phyloP scores from a whole-genome alignment of 2,888 invertebrate species.

The Megaustenia siamemsis region DNA sequence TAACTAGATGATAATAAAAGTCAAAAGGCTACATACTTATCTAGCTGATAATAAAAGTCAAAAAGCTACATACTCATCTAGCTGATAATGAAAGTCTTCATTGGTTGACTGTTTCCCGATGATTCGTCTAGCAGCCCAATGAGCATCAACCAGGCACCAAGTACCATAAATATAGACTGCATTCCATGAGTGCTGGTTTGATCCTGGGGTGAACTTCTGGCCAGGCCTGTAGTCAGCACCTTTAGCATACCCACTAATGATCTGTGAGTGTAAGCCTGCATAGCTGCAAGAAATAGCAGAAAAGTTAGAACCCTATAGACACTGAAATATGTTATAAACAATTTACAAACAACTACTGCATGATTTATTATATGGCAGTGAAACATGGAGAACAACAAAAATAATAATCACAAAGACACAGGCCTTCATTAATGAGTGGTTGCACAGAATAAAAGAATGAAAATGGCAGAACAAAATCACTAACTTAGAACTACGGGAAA shows the following conservation, averaged over 20 bases:
- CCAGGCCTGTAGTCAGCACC: constrained; percentile 80
- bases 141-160: constrained; percentile 80
- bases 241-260: constrained; percentile 80
- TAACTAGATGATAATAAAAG: no score
- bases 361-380: no score
- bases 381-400: no score
- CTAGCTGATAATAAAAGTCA: neutral
- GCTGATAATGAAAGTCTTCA: constrained; percentile 79
- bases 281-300: constrained; percentile 77
- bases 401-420: no score
- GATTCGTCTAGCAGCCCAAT: constrained; percentile 80
- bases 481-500: no score
- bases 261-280: constrained; percentile 80
- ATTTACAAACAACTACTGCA: no score
- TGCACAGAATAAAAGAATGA: no score
- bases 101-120: constrained; percentile 79
- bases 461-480: no score
- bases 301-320: no score
- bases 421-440: no score
- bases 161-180: constrained; percentile 79
- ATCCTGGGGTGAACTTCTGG: constrained; percentile 78
- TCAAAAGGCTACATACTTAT: no score
- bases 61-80: constrained; percentile 56
- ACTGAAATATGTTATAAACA: no score
- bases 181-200: constrained; percentile 80